Base-by-base conservation (phyloP, 2,888 invertebrate species). In the Erpobdella octoculata region DNA sequence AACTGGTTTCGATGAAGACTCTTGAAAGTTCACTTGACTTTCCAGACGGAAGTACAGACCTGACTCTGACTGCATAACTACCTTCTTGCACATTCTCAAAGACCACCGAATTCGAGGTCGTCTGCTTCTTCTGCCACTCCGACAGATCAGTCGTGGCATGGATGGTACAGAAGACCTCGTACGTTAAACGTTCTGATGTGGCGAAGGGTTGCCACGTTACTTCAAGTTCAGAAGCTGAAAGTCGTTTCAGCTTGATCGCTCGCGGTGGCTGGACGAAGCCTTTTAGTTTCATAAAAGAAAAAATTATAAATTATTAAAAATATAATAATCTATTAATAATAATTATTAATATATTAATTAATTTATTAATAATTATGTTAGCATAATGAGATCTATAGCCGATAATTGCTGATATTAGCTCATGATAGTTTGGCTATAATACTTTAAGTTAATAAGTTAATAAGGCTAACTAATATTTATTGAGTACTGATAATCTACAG, bases 21-120 rank as follows among this genome's bases (percentile, higher is more conserved):
- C 58, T 69, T 1, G 69, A 69, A 4, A 69, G 69, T 33, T 69
- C 69, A 31, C 69, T 69, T 15, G 37, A 33, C 46, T 69, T 69
- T 18, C 35, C 69, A 28, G 69, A 58, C 48, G 31, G n/a, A 31
- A 69, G n/a, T 18, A n/a, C n/a, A n/a, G 69, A 36, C 37, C 48
- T 21, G 21, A 69, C 31, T 58, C 69, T 69, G 36, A 69, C 69
- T 15, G 48, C 69, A 28, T 69, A 69, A n/a, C 35, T 48, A 28
- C 46, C 58, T 35, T 31, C 9, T 33, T 36, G 53, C 25, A 53
- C 33, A 25, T 46, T 46, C 9, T 69, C 46, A 6, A 69, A 48
- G 1, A 69, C 35, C 18, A 69, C 28, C 18, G 33, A 53, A n/a
- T 15, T 69, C 4, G 18, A 31, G 21, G 69, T 18, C 0, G 69